Conservation (phyloP, 2,113 vertebrate genomes). For the Pongo abelii region DNA sequence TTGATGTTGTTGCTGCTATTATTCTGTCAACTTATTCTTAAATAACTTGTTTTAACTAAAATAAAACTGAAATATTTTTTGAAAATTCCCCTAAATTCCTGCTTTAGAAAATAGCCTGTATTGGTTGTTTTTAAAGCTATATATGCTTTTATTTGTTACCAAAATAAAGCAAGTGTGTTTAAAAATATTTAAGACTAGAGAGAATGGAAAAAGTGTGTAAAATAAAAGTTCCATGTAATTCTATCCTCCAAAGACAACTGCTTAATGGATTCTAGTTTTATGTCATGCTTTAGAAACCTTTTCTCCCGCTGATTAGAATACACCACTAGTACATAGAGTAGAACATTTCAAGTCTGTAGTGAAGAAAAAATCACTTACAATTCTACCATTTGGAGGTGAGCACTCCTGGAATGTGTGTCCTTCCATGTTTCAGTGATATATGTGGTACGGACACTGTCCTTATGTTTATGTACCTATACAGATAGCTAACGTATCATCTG, state of each 20-base stretch:
- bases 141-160: not conserved
- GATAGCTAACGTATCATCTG: not conserved
- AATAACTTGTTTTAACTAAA: slow-evolving; percentile 23
- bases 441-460: not conserved
- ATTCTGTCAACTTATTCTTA: not conserved
- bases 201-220: slow-evolving; percentile 10
- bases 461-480: not conserved
- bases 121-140: not conserved
- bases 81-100: not conserved
- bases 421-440: not conserved
- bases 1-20: not conserved
- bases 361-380: not conserved
- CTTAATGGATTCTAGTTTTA: slow-evolving; percentile 11
- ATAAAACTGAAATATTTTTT: not conserved
- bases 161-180: not conserved
- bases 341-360: not conserved
- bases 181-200: not conserved
- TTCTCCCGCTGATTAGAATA: not conserved
- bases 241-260: not conserved
- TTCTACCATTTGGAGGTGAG: not conserved
- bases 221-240: not conserved
- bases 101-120: not conserved
- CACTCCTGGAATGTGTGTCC: not conserved
- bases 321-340: not conserved
- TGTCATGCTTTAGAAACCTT: slow-evolving; percentile 26